These are phyloP conservation scores for Grallaria varia DNA, from an alignment of 2,113 vertebrate species.

Conservation along the genomic window DNA sequence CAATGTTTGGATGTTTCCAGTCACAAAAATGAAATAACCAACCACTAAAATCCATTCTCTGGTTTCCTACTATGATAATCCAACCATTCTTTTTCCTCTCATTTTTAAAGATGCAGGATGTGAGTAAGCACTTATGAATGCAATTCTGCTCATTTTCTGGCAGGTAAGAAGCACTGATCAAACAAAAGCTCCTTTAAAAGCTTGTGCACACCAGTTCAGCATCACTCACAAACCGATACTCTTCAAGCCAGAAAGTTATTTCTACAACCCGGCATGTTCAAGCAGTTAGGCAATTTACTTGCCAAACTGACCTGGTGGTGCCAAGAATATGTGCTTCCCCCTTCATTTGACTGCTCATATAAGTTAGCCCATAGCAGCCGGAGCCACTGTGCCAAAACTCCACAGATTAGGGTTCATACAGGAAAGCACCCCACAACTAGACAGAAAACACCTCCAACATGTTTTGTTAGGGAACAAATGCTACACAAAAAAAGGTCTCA, in stretches of 20 bases:
- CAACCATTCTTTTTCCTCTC: background rate
- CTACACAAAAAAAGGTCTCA: background rate
- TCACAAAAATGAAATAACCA: background rate
- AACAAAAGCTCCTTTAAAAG: slow-evolving; percentile 16
- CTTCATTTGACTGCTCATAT: slow-evolving; percentile 33
- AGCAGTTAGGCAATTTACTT: slow-evolving; percentile 6
- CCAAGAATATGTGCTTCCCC: background rate
- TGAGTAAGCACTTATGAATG: slow-evolving; percentile 50
- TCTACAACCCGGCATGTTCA: slow-evolving; percentile 16
- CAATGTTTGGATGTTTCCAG: background rate
- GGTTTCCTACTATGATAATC: background rate
- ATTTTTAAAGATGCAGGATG: slow-evolving; percentile 9
- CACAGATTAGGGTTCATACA: background rate
- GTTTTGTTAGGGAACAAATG: background rate
- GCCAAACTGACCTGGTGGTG: background rate
- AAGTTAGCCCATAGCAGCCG: background rate
- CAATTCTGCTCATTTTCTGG: background rate
- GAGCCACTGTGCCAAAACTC: background rate
- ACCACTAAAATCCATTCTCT: background rate
- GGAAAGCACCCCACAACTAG: background rate
- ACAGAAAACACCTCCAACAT: background rate
- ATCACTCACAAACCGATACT: background rate
- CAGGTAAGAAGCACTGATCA: slow-evolving; percentile 2
- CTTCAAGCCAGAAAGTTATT: background rate
- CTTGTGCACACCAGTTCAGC: background rate